phyloP scores from a whole-genome alignment of 2,888 invertebrate species.

The Mythimna pallens region DNA sequence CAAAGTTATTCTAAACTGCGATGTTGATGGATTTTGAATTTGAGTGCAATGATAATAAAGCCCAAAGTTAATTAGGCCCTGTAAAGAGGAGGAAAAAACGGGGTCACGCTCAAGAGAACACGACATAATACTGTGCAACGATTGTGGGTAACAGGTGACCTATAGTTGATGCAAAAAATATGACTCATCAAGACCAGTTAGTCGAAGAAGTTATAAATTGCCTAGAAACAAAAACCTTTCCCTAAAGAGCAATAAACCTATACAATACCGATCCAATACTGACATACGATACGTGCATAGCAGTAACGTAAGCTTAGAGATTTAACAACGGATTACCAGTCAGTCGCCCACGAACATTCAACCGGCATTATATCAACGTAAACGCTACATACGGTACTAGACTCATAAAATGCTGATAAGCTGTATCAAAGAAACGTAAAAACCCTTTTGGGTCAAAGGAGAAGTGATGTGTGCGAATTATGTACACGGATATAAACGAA shows the following conservation, averaged over 20 bases:
- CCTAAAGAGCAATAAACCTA: not conserved
- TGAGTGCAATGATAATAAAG: slow-evolving; percentile 39
- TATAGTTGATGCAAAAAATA: slow-evolving; percentile 12
- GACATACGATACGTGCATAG: slow-evolving; percentile 13
- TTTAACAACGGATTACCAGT: slow-evolving; percentile 48
- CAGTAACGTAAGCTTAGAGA: slow-evolving; percentile 43
- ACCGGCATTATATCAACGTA: slow-evolving; percentile 23
- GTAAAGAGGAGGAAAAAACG: slow-evolving; percentile 66
- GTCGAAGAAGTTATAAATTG: not conserved
- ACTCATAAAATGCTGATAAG: slow-evolving; percentile 8
- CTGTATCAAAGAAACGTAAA: not conserved
- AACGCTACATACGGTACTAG: slow-evolving; percentile 8
- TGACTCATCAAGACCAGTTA: slow-evolving; percentile 21
- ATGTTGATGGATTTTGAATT: slow-evolving; percentile 47
- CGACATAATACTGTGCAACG: slow-evolving; percentile 68
- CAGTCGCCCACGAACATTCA: slow-evolving; percentile 42
- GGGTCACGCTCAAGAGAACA: slow-evolving; percentile 80
- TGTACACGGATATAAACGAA: slow-evolving; percentile 55
- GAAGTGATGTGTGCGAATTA: slow-evolving; percentile 53
- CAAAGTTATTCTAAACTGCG: slow-evolving; percentile 24
- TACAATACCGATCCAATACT: slow-evolving; percentile 27
- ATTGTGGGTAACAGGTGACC: slow-evolving; percentile 42
- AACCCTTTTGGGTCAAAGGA: slow-evolving; percentile 32
- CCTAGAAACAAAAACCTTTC: not conserved
- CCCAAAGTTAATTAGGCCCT: slow-evolving; percentile 40